Evolutionary conservation across 2,113 vertebrate genomes (phyloP).

Genomic region (Pachycephala philippinensis): DNA sequence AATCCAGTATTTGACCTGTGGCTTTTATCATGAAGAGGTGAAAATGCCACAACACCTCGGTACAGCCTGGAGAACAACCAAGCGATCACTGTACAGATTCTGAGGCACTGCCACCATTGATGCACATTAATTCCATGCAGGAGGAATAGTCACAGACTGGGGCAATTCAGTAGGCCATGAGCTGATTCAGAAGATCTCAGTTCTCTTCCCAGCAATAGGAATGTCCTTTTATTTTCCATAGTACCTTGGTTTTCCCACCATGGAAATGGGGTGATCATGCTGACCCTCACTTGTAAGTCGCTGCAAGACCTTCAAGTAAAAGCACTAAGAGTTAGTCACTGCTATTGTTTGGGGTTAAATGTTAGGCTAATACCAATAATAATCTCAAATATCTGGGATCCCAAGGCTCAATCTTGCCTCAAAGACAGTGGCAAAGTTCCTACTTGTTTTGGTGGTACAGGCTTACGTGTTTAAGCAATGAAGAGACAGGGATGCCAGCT

Average conservation of each 20-base stretch:
- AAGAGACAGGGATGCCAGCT: neutral
- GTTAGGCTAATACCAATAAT: neutral
- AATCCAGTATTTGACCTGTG: neutral
- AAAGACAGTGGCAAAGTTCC: neutral
- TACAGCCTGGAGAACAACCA: neutral
- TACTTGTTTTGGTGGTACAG: neutral
- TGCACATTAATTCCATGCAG: neutral
- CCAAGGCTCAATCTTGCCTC: neutral
- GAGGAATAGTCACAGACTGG: neutral
- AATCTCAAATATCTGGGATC: neutral
- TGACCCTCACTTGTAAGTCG: neutral
- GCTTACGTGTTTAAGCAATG: neutral
- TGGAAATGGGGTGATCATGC: neutral
- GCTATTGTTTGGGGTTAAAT: neutral
- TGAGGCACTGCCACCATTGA: neutral
- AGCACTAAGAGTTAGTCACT: neutral
- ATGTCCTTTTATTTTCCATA: neutral
- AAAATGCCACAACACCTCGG: accelerated
- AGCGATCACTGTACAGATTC: neutral
- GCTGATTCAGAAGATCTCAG: neutral
- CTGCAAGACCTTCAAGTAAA: neutral
- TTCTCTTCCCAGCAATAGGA: neutral
- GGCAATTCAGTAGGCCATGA: neutral
- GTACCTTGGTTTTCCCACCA: neutral
- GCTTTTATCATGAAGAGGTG: neutral